Percentiles rank a stretch among this genome's conserved stretches.
These are phyloP conservation scores for Eupithecia exiguata DNA, from an alignment of 2,888 invertebrate species.

Conservation along the genomic window DNA sequence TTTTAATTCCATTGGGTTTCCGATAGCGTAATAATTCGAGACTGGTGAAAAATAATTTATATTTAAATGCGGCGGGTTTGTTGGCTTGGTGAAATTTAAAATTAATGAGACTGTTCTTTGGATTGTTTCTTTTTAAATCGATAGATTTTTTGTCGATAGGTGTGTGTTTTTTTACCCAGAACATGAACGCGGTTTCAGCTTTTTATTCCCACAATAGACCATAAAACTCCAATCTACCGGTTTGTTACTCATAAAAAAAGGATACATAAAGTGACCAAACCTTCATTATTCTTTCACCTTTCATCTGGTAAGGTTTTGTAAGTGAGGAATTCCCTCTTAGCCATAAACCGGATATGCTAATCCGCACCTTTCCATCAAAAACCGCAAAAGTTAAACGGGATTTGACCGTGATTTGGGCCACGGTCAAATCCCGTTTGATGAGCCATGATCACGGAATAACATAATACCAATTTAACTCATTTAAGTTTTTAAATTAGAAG, in stretches of 20 bases:
- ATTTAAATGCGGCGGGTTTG: background rate
- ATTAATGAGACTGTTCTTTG: background rate
- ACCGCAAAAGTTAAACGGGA: background rate
- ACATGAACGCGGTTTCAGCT: background rate
- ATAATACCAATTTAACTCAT: too few relatives aligned
- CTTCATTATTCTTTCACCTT: background rate
- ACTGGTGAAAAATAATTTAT: background rate
- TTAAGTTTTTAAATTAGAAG: too few relatives aligned
- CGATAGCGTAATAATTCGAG: slow-evolving; percentile 6
- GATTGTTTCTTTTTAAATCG: too few relatives aligned
- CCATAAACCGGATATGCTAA: slow-evolving; percentile 9
- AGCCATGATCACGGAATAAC: too few relatives aligned
- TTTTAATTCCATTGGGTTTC: slow-evolving; percentile 28
- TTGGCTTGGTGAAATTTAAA: background rate
- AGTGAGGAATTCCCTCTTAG: background rate
- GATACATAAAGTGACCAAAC: background rate
- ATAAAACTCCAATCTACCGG: background rate
- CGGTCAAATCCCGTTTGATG: too few relatives aligned
- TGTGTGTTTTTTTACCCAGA: too few relatives aligned
- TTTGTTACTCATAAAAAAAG: background rate
- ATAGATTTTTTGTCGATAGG: too few relatives aligned
- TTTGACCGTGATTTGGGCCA: too few relatives aligned
- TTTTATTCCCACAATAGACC: background rate
- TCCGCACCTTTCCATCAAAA: slow-evolving; percentile 7
- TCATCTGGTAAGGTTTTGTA: background rate